Evolutionary conservation across 2,113 vertebrate species (phyloP), one percentile per base, ranked within the genome.

Genomic region (Syrmaticus mikado): DNA sequence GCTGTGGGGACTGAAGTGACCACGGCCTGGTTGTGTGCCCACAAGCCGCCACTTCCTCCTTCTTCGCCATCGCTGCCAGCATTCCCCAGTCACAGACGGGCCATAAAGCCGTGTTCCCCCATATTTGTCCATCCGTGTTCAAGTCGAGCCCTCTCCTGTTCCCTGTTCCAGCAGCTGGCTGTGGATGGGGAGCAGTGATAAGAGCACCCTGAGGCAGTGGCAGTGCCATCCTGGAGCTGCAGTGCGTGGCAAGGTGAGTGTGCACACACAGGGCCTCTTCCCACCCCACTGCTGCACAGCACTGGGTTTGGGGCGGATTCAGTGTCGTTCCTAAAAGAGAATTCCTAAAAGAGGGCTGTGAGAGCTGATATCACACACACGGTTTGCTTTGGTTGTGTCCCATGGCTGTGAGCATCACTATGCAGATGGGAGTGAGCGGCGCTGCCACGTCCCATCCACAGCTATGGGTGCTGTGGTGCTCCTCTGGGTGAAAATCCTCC

Each of bases 391-490:
- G 13, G n/a, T 24, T 21, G 8, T 20, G 20, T 68, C 66, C 43
- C 43, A 24, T 12, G 32, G 43, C 66, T 22, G 32, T 10, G 13
- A 68, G 66, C 45, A 11, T 11, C 43, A 10, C 14, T 34, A 25
- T 34, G 32, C 43, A 16, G 66, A 15, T 34, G 32, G 66, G 66
- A 48, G 21, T 8, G 10, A 32, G 66, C 43, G 24, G 30, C 32
- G 4, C 34, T 61, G 34, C 58, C 25, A 36, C 8, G 9, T 30
- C 10, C 41, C 15, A 14, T 32, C 32, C 45, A 16, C 66, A 25
- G 43, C 65, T 46, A 13, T 24, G 41, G 21, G 41, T 46, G 43
- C 81, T 1, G 0, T 0, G 4, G 27, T n/a, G n/a, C n/a, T n/a
- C n/a, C n/a, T n/a, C n/a, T n/a, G n/a, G n/a, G n/a, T 87, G 66